Evolutionary conservation across 2,113 vertebrate species (phyloP).

Genomic region (Bubalus kerabau): DNA sequence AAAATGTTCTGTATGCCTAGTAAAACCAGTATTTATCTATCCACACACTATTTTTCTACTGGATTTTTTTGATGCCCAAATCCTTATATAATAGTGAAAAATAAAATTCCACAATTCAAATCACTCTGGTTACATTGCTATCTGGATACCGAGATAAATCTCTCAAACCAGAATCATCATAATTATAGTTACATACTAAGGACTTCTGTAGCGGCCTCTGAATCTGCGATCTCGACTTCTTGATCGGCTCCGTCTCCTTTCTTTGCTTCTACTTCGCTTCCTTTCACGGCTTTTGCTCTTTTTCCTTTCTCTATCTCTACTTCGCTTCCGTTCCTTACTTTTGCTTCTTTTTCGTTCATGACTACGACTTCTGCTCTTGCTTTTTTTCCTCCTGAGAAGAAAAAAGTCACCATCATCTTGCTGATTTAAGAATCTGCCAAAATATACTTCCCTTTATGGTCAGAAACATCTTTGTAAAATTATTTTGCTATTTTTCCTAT

Average conservation of each 20-base stretch:
- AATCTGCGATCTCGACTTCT: conserved; percentile 89
- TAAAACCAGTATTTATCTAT: background rate
- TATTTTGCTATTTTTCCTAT: background rate
- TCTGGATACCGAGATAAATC: background rate
- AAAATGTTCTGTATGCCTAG: background rate
- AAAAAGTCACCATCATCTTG: background rate
- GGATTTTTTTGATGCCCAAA: background rate
- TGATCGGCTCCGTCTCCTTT: conserved; percentile 90
- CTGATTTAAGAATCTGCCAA: background rate
- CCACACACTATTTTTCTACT: background rate
- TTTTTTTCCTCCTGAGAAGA: conserved; percentile 91
- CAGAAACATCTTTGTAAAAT: background rate
- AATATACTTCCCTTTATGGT: conserved; percentile 29
- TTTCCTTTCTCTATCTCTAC: conserved; percentile 87
- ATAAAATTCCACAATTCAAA: background rate
- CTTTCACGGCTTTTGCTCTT: conserved; percentile 90
- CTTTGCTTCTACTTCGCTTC: conserved; percentile 90
- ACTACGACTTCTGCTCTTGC: conserved; percentile 92
- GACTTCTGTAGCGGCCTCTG: conserved; percentile 90
- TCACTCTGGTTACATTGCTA: background rate
- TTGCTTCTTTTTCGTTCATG: conserved; percentile 90
- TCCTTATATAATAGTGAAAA: background rate
- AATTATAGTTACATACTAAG: conserved; percentile 86
- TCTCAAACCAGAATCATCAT: background rate
- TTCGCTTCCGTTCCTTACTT: conserved; percentile 91